Percentiles rank a stretch among this genome's conserved stretches.
These are phyloP conservation scores for Todiramphus saurophagus DNA, from an alignment of 2,113 vertebrate species.

Conservation along the genomic window DNA sequence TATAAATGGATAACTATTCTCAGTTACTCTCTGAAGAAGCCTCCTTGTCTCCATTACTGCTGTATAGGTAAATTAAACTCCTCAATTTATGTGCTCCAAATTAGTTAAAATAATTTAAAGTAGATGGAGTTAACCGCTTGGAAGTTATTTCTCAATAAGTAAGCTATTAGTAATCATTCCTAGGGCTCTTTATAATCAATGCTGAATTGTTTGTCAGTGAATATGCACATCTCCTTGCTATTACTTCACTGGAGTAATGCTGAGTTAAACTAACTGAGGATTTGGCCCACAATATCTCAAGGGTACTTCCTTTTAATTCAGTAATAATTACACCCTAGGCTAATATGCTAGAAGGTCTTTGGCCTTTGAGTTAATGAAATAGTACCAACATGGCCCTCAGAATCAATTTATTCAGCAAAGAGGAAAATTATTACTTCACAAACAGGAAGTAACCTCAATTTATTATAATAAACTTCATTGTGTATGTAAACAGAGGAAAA, in stretches of 20 bases:
- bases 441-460: constrained; percentile 48
- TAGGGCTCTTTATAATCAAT: constrained; percentile 66
- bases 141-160: constrained; percentile 65
- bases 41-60: constrained; percentile 37
- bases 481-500: not conserved
- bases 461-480: constrained; percentile 20
- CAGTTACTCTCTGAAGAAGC: constrained; percentile 50
- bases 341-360: constrained; percentile 45
- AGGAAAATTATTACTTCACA: constrained; percentile 45
- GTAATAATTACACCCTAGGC: constrained; percentile 46
- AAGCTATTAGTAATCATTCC: constrained; percentile 66
- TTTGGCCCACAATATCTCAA: constrained; percentile 57
- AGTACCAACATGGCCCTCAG: constrained; percentile 27
- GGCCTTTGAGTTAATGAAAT: constrained; percentile 45
- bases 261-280: constrained; percentile 28
- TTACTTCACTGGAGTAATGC: constrained; percentile 34
- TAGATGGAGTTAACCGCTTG: constrained; percentile 47
- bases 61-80: constrained; percentile 63
- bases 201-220: constrained; percentile 62
- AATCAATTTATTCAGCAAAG: constrained; percentile 34
- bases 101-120: constrained; percentile 68
- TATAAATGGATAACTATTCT: constrained; percentile 65
- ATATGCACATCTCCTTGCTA: constrained; percentile 42
- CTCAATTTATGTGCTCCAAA: constrained; percentile 55
- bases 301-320: constrained; percentile 60